Evolutionary conservation across 2,797 vertebrate species (phyloP), one percentile per base, ranked within the genome.

Genomic region (Eutrigla gurnardus): DNA sequence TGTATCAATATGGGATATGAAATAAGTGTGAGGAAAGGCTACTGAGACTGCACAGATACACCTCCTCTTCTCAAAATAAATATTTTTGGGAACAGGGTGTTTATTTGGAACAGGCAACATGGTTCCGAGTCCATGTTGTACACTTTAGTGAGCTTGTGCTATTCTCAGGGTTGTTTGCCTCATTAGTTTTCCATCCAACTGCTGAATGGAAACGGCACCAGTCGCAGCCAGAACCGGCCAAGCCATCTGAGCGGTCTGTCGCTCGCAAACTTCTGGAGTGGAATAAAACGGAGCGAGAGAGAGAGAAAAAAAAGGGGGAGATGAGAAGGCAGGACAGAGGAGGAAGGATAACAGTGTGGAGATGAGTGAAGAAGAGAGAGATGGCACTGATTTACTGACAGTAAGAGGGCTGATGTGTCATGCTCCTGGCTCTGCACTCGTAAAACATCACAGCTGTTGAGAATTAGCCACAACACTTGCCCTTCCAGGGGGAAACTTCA

Each of bases 111-210:
- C 42, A 67, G 66, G 61, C 40, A 76, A 49, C 46, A 45, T 42
- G 57, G 54, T 75, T 77, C 55, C 42, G 60, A 83, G 77, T 78
- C 64, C 32, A 33, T 88, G 70, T 81, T 85, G 82, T 82, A 70
- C 59, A 65, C 73, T 79, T 78, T 40, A 64, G 55, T 84, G 55
- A 84, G 75, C 66, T 80, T 84, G 57, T 81, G 77, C 73, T 83
- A 58, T 83, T 86, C 82, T 87, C 73, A 73, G 80, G 78, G 74
- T 87, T 86, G 84, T 87, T 88, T 86, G 87, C 79, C 83, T 91
- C 77, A 85, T 89, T 88, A 60, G 85, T 83, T 90, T 93, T 91
- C 90, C 83, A 89, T 88, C 76, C 89, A 86, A 67, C 80, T 79
- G 75, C 78, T 68, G 77, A 91, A 87, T 92, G 90, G 91, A 93